Evolutionary conservation across 2,113 vertebrate genomes (phyloP).

Genomic region (Erythrolamprus reginae): DNA sequence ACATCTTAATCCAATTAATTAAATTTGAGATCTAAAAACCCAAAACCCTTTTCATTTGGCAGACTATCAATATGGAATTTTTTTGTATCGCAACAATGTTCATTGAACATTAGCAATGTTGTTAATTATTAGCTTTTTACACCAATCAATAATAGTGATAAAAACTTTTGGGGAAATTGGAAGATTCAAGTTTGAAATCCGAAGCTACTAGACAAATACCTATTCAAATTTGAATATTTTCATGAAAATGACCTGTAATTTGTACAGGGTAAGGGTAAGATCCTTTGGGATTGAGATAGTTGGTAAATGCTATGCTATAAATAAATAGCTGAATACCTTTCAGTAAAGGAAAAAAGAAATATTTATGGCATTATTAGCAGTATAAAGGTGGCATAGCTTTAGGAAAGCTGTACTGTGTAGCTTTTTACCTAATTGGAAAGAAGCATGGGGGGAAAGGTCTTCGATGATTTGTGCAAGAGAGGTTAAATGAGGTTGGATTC

Average conservation of each 20-base stretch:
- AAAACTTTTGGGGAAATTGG: neutral
- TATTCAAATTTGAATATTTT: neutral
- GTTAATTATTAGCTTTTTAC: neutral
- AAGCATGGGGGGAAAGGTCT: neutral
- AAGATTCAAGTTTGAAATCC: neutral
- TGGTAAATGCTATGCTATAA: neutral
- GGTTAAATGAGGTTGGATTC: neutral
- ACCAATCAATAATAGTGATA: neutral
- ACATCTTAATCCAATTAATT: too few relatives aligned
- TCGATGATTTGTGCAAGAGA: neutral
- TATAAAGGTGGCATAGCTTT: neutral
- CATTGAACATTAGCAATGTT: neutral
- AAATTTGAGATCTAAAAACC: too few relatives aligned
- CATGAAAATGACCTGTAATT: neutral
- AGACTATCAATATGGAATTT: too few relatives aligned
- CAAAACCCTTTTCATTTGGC: too few relatives aligned
- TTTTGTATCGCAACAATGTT: neutral
- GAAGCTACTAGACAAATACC: neutral
- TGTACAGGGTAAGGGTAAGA: neutral
- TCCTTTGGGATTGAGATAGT: neutral
- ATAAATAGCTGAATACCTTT: neutral
- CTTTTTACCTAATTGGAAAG: neutral
- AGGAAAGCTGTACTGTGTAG: neutral
- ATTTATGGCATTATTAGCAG: neutral
- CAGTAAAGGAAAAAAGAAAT: neutral